Evolutionary conservation across 1,140 invertebrate species (phyloP).

Genomic region (Propsilocerus akamusi): DNA sequence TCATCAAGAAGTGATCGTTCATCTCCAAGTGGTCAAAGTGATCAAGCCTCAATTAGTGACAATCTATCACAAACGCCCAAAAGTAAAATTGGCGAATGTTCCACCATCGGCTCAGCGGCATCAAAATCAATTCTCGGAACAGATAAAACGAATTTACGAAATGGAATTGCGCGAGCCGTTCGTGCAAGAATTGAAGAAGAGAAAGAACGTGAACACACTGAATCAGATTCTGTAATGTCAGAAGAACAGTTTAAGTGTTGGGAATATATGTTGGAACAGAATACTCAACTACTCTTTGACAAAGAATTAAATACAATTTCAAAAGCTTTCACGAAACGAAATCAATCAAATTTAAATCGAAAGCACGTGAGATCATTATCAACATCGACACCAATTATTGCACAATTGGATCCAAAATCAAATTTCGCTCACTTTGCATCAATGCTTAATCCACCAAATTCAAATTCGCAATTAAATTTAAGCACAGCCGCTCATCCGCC

Average conservation of each 20-base stretch:
- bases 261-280: conserved; percentile 85
- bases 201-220: conserved; percentile 34
- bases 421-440: conserved; percentile 17
- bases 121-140: conserved; percentile 21
- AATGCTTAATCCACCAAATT: neutral
- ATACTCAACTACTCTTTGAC: conserved; percentile 71
- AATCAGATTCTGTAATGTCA: conserved; percentile 38
- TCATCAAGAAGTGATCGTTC: conserved; percentile 38
- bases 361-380: conserved; percentile 19
- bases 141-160: conserved; percentile 31
- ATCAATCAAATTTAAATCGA: conserved; percentile 17
- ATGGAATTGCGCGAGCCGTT: conserved; percentile 32
- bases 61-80: conserved; percentile 8
- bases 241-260: conserved; percentile 82
- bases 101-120: conserved; percentile 17
- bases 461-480: neutral
- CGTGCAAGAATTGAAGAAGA: conserved; percentile 33
- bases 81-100: conserved; percentile 8
- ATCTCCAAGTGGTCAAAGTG: conserved; percentile 67
- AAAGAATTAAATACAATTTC: conserved; percentile 70
- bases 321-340: conserved; percentile 32
- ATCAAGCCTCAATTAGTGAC: conserved; percentile 30
- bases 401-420: conserved; percentile 7
- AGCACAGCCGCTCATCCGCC: conserved; percentile 7
- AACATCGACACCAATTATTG: conserved; percentile 14